These are phyloP conservation scores for Macropis europaea DNA, from an alignment of 2,888 invertebrate genomes.

Conservation along the genomic window DNA sequence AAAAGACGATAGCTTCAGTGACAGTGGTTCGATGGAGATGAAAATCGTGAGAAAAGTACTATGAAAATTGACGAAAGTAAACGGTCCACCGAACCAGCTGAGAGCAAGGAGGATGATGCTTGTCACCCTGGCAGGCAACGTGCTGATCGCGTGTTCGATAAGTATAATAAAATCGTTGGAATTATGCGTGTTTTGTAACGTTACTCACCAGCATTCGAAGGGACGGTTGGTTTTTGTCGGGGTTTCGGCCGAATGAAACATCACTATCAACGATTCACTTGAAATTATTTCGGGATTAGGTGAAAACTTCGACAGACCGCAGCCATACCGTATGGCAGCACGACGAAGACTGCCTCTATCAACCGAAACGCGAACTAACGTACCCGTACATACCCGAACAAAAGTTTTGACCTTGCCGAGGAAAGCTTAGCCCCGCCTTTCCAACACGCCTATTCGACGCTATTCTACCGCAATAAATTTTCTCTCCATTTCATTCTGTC, in stretches of 20 bases:
- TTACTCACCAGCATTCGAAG: slow-evolving; percentile 50
- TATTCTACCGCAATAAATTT: not conserved
- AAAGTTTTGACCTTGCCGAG: slow-evolving; percentile 50
- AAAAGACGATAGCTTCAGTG: not conserved
- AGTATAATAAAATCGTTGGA: not conserved
- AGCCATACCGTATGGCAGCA: slow-evolving; percentile 75
- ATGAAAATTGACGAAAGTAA: not conserved
- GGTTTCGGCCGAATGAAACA: slow-evolving; percentile 45
- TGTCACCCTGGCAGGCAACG: slow-evolving; percentile 73
- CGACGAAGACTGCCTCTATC: slow-evolving; percentile 75
- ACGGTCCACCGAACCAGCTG: slow-evolving; percentile 43
- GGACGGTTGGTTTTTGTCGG: slow-evolving; percentile 25
- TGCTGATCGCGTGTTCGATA: slow-evolving; percentile 65
- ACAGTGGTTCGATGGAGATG: not conserved
- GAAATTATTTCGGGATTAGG: slow-evolving; percentile 61
- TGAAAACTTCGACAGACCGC: slow-evolving; percentile 65
- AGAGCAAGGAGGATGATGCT: slow-evolving; percentile 54
- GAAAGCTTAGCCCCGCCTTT: slow-evolving; percentile 32
- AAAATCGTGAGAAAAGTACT: not conserved
- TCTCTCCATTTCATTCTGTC: too few species aligned
- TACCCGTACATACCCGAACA: slow-evolving; percentile 63
- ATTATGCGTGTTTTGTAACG: slow-evolving; percentile 9
- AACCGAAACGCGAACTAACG: slow-evolving; percentile 70
- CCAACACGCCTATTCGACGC: not conserved
- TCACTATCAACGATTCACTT: slow-evolving; percentile 56